Conservation (phyloP, 2,113 vertebrate genomes). For the Gasterosteus nipponicus region DNA sequence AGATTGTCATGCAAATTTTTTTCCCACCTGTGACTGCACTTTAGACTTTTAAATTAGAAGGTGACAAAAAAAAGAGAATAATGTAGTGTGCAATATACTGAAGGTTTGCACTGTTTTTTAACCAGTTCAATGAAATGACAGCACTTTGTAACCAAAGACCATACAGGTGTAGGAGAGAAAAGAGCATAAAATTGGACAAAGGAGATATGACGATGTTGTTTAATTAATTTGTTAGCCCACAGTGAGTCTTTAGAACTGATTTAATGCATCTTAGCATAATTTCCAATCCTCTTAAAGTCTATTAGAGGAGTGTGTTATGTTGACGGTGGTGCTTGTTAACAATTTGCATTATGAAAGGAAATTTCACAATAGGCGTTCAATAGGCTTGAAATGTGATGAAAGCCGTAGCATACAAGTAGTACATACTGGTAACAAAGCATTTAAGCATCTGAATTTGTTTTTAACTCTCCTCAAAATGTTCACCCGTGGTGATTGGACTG, state of each 20-base stretch:
- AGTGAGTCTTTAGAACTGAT: neutral
- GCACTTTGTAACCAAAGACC: neutral
- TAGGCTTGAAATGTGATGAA: neutral
- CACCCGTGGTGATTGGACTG: neutral
- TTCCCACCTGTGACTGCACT: neutral
- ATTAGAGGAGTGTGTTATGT: neutral
- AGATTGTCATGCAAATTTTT: neutral
- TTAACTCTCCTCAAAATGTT: neutral
- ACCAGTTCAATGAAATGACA: slow-evolving; percentile 1
- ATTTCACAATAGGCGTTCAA: neutral
- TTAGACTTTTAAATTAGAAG: neutral
- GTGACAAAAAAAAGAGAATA: neutral
- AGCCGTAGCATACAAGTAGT: neutral
- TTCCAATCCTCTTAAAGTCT: neutral
- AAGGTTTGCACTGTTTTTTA: neutral
- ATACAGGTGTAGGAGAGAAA: neutral
- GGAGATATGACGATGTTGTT: neutral
- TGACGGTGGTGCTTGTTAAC: too few relatives aligned
- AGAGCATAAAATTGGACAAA: neutral
- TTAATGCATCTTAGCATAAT: neutral
- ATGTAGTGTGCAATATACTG: neutral
- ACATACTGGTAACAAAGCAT: neutral
- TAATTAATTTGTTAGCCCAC: neutral
- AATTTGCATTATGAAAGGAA: neutral
- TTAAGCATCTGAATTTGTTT: neutral